Percentiles rank a stretch among this genome's conserved stretches.
phyloP scores from a whole-genome alignment of 2,113 vertebrate genomes.

The Macaca nemestrina region DNA sequence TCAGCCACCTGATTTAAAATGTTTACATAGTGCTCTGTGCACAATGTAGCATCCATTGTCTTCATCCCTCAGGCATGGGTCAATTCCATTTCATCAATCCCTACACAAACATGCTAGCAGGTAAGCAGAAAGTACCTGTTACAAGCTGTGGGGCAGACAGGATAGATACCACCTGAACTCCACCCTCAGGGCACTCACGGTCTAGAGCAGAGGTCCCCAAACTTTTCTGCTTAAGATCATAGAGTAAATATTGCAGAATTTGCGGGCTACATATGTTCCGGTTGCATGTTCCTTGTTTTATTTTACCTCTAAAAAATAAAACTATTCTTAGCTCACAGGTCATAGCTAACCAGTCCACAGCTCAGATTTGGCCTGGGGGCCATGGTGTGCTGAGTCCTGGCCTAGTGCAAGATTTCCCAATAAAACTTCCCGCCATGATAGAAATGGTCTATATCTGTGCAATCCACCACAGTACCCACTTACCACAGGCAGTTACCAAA shows the following conservation, averaged over 20 bases:
- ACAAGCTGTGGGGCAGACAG: not conserved
- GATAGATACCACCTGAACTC: not conserved
- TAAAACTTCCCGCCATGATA: accelerated
- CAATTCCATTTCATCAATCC: not conserved
- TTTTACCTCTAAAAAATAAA: not conserved
- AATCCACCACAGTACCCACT: no score
- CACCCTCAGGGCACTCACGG: not conserved
- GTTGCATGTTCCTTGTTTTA: not conserved
- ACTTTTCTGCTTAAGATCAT: not conserved
- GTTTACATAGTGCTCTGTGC: not conserved
- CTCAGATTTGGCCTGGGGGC: not conserved
- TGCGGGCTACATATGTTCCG: not conserved
- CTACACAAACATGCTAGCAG: not conserved
- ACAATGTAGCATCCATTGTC: not conserved
- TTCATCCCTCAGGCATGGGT: not conserved
- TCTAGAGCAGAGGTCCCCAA: not conserved
- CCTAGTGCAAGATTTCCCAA: not conserved
- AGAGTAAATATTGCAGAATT: not conserved
- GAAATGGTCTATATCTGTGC: not conserved
- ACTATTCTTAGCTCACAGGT: not conserved
- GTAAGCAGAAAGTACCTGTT: not conserved
- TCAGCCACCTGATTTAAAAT: not conserved
- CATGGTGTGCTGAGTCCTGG: not conserved
- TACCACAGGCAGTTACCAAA: accelerated
- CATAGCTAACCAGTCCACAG: not conserved